A percentile compares a stretch with the other conserved stretches of the same genome.
These are phyloP conservation scores for Champsocephalus esox DNA, from an alignment of 2,797 vertebrate species.

Conservation along the genomic window DNA sequence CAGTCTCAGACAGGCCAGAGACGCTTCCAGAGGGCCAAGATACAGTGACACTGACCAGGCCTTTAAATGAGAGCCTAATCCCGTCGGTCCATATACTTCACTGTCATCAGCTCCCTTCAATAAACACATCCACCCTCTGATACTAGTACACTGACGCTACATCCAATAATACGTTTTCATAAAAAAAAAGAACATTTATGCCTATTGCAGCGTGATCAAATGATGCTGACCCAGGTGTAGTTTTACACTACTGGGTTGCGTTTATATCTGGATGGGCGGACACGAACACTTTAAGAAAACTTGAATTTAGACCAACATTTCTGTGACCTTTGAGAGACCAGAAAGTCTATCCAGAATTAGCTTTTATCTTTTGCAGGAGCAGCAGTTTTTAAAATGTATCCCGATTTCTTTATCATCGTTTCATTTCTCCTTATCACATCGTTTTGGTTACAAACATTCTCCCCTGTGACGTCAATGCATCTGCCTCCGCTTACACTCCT, in stretches of 20 bases:
- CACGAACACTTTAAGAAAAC: too few relatives aligned
- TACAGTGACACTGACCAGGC: slow-evolving; percentile 32
- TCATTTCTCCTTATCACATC: slow-evolving; percentile 33
- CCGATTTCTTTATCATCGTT: slow-evolving; percentile 1
- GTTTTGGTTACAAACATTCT: slow-evolving; percentile 34
- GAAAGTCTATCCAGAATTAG: not conserved
- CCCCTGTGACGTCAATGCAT: slow-evolving; percentile 29
- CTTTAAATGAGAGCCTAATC: slow-evolving; percentile 13
- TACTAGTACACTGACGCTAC: not conserved
- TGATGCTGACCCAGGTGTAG: too few relatives aligned
- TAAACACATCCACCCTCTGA: not conserved
- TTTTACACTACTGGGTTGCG: too few relatives aligned
- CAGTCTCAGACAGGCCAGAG: slow-evolving; percentile 38
- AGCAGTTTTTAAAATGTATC: slow-evolving; percentile 5
- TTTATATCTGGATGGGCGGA: too few relatives aligned
- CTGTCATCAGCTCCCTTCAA: slow-evolving; percentile 10
- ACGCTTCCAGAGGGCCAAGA: slow-evolving; percentile 28
- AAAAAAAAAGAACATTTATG: too few relatives aligned
- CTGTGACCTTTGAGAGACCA: not conserved
- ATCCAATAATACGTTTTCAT: too few relatives aligned
- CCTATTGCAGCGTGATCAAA: too few relatives aligned
- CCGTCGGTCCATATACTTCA: not conserved
- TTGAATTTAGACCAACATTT: not conserved
- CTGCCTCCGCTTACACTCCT: slow-evolving; percentile 31
- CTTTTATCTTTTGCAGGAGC: slow-evolving; percentile 13